A percentile compares a stretch with the other conserved stretches of the same genome.
Evolutionary conservation across 2,888 invertebrate species (phyloP).

Genomic region (Lottia scabra): DNA sequence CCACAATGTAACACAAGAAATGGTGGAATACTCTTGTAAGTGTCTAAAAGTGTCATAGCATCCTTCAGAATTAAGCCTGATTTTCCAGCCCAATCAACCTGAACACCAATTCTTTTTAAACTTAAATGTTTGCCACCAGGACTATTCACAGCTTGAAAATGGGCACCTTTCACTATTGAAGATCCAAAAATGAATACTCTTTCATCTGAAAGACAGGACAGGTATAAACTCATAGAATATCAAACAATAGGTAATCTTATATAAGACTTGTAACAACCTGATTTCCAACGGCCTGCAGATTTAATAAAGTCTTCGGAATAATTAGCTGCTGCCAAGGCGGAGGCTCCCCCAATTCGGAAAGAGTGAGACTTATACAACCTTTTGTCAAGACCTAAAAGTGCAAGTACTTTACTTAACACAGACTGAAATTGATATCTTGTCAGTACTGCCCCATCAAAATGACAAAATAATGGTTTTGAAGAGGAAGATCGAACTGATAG

Average conservation of each 20-base stretch:
- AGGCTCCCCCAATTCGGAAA: neutral
- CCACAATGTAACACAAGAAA: neutral
- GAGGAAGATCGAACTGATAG: neutral
- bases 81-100: neutral
- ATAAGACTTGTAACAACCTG: neutral
- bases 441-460: neutral
- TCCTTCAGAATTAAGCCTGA: neutral
- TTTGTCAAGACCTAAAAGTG: neutral
- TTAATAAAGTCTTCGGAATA: neutral
- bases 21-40: neutral
- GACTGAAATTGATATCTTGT: neutral
- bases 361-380: neutral
- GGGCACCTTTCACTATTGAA: too few species aligned
- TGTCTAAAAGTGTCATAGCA: neutral
- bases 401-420: neutral
- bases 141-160: neutral
- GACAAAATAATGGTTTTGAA: neutral
- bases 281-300: neutral
- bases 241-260: neutral
- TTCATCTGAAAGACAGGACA: too few species aligned
- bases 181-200: too few species aligned
- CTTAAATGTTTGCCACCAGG: neutral
- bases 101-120: neutral
- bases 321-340: neutral
- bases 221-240: too few species aligned